phyloP scores from a whole-genome alignment of 2,797 vertebrate species.

The Phoeniculus purpureus region DNA sequence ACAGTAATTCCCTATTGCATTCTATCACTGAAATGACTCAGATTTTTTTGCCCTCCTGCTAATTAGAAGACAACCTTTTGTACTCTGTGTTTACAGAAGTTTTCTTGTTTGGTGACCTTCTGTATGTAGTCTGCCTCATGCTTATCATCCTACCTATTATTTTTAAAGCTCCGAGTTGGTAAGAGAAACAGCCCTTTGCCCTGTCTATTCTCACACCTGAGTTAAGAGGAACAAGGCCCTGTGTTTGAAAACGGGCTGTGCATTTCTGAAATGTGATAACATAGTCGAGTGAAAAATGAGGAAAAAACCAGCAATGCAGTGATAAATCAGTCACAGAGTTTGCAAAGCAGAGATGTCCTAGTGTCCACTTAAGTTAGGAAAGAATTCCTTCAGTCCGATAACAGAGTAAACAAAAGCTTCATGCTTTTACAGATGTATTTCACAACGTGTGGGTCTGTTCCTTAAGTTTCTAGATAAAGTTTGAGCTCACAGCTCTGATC shows the following conservation, averaged over 20 bases:
- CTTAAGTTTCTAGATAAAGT: constrained; percentile 25
- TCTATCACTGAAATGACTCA: background rate
- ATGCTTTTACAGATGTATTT: background rate
- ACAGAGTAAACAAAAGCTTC: background rate
- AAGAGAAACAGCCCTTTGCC: background rate
- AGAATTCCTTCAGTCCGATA: constrained; percentile 25
- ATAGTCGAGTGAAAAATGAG: background rate
- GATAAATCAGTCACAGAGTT: constrained; percentile 46
- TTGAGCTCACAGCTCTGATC: constrained; percentile 25
- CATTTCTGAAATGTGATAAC: background rate
- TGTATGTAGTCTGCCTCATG: background rate
- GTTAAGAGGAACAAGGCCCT: background rate
- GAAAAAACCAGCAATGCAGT: constrained; percentile 4
- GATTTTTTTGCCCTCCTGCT: background rate
- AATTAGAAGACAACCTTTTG: background rate
- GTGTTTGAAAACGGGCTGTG: background rate
- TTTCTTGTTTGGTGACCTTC: too few relatives aligned
- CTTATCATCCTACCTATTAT: background rate
- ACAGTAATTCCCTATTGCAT: background rate
- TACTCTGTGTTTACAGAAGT: background rate
- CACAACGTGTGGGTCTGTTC: constrained; percentile 13
- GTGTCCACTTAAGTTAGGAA: constrained; percentile 48
- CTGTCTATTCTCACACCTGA: background rate
- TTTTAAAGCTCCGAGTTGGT: background rate
- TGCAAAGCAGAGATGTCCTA: constrained; percentile 28